A percentile compares a stretch with the other conserved stretches of the same genome.
These are phyloP conservation scores for human (Homo sapiens) DNA, from an alignment of 2,113 vertebrate species.

Conservation along the genomic window DNA sequence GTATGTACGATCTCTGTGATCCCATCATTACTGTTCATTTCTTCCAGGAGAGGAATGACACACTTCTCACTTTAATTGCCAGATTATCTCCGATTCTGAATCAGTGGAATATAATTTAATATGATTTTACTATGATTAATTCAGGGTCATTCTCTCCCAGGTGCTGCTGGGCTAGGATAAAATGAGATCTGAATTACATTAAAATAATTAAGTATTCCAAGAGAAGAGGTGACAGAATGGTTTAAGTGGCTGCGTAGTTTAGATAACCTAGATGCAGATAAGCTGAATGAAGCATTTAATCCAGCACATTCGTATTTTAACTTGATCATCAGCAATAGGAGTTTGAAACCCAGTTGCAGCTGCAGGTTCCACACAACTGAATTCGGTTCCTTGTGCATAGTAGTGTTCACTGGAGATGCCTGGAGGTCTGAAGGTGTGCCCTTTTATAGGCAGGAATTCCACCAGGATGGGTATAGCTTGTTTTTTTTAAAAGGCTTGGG, in stretches of 20 bases:
- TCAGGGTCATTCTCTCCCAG: neutral
- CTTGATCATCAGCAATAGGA: neutral
- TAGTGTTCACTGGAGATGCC: neutral
- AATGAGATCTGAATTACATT: neutral
- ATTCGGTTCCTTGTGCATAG: neutral
- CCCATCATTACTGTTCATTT: too few relatives aligned
- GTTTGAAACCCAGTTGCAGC: neutral
- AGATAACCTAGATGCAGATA: neutral
- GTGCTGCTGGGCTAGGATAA: neutral
- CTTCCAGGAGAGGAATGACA: neutral
- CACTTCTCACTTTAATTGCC: neutral
- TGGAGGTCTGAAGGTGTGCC: neutral
- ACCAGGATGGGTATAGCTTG: neutral
- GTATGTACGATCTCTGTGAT: accelerated
- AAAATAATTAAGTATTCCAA: neutral
- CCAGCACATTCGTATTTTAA: neutral
- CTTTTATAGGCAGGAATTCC: neutral
- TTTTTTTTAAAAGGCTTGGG: neutral
- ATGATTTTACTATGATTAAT: neutral
- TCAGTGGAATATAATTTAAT: neutral
- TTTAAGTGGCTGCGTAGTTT: neutral
- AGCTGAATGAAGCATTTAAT: neutral
- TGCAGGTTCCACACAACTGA: neutral
- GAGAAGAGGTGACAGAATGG: neutral
- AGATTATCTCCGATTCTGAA: neutral